These are phyloP conservation scores for Stictonetta naevosa DNA, from an alignment of 2,113 vertebrate species.

Conservation along the genomic window DNA sequence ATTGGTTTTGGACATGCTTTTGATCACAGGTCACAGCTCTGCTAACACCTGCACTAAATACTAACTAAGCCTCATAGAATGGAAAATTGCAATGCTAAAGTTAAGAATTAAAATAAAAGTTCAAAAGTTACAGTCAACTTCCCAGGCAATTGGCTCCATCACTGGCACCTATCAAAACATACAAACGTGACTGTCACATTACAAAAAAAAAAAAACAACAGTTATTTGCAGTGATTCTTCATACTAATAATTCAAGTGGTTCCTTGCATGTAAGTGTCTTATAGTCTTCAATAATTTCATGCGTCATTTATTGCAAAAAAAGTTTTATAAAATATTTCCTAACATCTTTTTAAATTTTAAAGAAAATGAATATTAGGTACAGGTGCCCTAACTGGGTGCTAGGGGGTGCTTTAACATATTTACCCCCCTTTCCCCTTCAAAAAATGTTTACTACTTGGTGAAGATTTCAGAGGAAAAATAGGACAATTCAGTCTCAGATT, in stretches of 20 bases:
- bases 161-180: conserved; percentile 67
- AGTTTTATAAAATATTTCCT: conserved; percentile 85
- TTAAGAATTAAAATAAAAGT: conserved; percentile 73
- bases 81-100: conserved; percentile 70
- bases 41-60: conserved; percentile 74
- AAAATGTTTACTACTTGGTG: conserved; percentile 68
- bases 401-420: conserved; percentile 21
- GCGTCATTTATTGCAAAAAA: conserved; percentile 85
- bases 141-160: conserved; percentile 66
- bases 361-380: conserved; percentile 77
- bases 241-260: conserved; percentile 72
- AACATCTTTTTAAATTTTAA: conserved; percentile 72
- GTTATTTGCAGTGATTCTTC: conserved; percentile 72
- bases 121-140: conserved; percentile 71
- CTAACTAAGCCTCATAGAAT: conserved; percentile 76
- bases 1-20: conserved; percentile 70
- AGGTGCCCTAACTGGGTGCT: conserved; percentile 56
- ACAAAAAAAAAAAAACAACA: conserved; percentile 56
- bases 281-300: conserved; percentile 75
- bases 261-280: conserved; percentile 62
- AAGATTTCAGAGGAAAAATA: conserved; percentile 78
- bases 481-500: conserved; percentile 77
- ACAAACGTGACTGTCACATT: conserved; percentile 72
- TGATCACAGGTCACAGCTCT: conserved; percentile 74
- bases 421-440: conserved; percentile 40